Percentiles rank a stretch among this genome's conserved stretches.
Evolutionary conservation across 2,113 vertebrate species (phyloP).

Genomic region (Myrmecobius fasciatus): DNA sequence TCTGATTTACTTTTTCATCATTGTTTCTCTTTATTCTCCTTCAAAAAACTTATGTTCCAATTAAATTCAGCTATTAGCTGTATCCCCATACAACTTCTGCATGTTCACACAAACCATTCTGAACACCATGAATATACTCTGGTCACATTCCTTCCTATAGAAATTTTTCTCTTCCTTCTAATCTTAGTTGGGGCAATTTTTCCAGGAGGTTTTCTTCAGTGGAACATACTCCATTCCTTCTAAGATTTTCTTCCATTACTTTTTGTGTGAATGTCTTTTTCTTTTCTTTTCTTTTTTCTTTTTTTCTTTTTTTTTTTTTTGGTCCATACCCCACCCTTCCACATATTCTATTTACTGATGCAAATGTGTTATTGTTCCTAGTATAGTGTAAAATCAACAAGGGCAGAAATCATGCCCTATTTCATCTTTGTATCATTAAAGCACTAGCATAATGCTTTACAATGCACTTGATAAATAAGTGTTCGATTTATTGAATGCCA

Average conservation of each 20-base stretch:
- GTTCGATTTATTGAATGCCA: neutral
- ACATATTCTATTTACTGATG: neutral
- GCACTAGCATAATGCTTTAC: neutral
- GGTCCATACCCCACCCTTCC: neutral
- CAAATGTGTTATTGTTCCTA: neutral
- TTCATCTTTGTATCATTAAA: neutral
- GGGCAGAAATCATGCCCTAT: neutral
- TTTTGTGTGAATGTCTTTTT: neutral
- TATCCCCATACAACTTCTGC: neutral
- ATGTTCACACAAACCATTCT: neutral
- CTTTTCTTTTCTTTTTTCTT: too few relatives aligned
- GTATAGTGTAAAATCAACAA: neutral
- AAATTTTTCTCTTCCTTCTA: neutral
- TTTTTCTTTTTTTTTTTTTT: neutral
- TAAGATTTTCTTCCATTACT: neutral
- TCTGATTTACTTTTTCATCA: neutral
- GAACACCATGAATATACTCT: neutral
- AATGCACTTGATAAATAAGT: neutral
- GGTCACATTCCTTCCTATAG: neutral
- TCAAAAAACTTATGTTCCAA: neutral
- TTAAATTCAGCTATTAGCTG: neutral
- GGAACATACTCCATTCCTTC: neutral
- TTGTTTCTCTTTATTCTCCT: neutral
- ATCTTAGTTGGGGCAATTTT: neutral
- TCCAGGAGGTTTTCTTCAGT: neutral